Base-by-base conservation (phyloP, 2,888 invertebrate species). In the Perizoma flavofasciatum region DNA sequence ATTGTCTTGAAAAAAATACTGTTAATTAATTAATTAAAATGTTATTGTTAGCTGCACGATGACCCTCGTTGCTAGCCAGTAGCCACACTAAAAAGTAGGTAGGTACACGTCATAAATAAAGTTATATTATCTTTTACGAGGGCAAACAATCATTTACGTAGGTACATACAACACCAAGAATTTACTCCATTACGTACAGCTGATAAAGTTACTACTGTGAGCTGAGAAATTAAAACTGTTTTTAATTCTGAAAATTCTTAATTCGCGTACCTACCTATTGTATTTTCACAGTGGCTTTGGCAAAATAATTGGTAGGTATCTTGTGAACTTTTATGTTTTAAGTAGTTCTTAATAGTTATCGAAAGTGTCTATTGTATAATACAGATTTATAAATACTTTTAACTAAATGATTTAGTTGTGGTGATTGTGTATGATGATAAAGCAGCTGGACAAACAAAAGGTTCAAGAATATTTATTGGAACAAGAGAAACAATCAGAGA, bases 391-490 rank as follows among this genome's bases (percentile, higher is more conserved):
- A n/a, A n/a, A n/a, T n/a, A n/a, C n/a, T n/a, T n/a, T n/a, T 22
- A 22, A 22, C 22, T 37, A 37, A 7, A 37, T 37, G 37, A 47
- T 48, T 45, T 50, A 51, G 48, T 45, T 44, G 55, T 50, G 44
- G 50, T 59, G 52, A 51, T 45, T 46, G 61, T 57, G 55, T 71
- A 82, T 75, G 73, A 85, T 87, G 87, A 83, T 88, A 85, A 86
- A 88, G 64, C 79, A 85, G 67, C 77, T 88, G 65, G 85, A 82
- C 62, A 88, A 88, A 70, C 74, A 79, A 46, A 80, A 76, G 45
- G 87, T 88, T 44, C 87, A 88, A 60, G 85, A 88, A 74, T 82
- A 87, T 71, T 78, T 88, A 71, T 66, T 87, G 72, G 77, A 82
- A 68, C 77, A 81, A 66, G 85, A 87, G 63, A 82, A 78, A 59